Conservation (phyloP, 2,113 vertebrate species). For the Dascyllus trimaculatus region DNA sequence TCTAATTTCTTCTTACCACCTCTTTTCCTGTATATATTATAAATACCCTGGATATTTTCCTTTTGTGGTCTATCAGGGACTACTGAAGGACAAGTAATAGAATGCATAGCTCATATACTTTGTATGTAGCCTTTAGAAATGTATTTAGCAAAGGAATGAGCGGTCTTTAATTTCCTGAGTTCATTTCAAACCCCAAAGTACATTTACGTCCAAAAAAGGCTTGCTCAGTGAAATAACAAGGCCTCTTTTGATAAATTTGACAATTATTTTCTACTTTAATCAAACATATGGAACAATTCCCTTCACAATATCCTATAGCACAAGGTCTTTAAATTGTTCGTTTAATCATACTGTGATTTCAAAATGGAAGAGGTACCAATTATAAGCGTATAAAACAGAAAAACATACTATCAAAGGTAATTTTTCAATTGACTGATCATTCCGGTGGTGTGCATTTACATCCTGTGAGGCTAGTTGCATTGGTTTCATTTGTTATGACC, state of each 20-base stretch:
- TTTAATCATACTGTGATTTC: neutral
- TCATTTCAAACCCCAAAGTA: neutral
- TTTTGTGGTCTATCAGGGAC: conserved; percentile 1
- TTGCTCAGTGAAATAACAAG: neutral
- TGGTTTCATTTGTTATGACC: conserved; percentile 14
- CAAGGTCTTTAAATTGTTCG: neutral
- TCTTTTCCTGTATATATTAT: conserved; percentile 15
- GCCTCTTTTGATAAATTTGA: neutral
- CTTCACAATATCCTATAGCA: neutral
- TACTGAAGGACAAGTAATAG: neutral
- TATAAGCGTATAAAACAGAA: conserved; percentile 1
- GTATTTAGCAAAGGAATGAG: neutral
- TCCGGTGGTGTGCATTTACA: neutral
- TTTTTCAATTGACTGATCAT: neutral
- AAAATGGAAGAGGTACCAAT: neutral
- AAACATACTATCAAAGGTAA: neutral
- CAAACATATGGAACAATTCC: neutral
- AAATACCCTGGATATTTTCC: neutral
- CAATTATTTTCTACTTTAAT: neutral
- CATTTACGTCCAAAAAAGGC: neutral
- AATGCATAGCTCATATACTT: neutral
- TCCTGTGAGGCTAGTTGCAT: conserved; percentile 10
- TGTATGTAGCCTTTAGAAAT: neutral
- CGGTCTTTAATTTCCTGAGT: neutral
- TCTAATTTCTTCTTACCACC: neutral